Evolutionary conservation across 2,888 invertebrate genomes (phyloP), one percentile per base, ranked within the genome.

Genomic region (Phrixothrix hirtus): DNA sequence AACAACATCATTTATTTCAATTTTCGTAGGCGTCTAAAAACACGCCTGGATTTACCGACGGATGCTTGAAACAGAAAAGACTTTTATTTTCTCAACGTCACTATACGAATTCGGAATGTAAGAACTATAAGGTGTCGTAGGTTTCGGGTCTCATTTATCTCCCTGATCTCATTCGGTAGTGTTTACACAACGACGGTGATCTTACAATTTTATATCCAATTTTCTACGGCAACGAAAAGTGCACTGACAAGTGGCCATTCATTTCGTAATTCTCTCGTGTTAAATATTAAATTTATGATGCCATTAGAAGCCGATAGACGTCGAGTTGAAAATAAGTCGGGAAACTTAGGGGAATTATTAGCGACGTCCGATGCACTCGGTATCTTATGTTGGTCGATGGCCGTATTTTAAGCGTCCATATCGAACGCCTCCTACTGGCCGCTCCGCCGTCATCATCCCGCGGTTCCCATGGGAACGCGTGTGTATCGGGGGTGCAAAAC

Each of bases 391-490:
- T 73, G 70, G 68, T 71, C 72, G 73, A 72, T 73, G 72, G 69
- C 71, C 70, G 69, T 70, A 69, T 70, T 70, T 69, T 67, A 71
- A 69, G 64, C 68, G 66, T 65, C 65, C 62, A 65, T 66, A 67
- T 67, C 69, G 70, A 70, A 70, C 72, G 69, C 68, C 69, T 69
- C 70, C 71, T 70, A 71, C 69, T 68, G 70, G 69, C 69, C 72
- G 70, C 69, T 69, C 65, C 65, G 67, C 70, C 72, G 70, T 70
- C 72, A 69, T 72, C 73, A 70, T 72, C 68, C 67, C 66, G 71
- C 73, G 74, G 80, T 79, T 79, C 80, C 80, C 78, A 79, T 79
- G 78, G 79, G 80, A 79, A 79, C 79, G 76, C 75, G 73, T 74
- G 70, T 71, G 73, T 71, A 69, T 69, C 65, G 71, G 66, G 71